Base-by-base conservation (phyloP, 1,140 invertebrate species). In the Sipha flava region DNA sequence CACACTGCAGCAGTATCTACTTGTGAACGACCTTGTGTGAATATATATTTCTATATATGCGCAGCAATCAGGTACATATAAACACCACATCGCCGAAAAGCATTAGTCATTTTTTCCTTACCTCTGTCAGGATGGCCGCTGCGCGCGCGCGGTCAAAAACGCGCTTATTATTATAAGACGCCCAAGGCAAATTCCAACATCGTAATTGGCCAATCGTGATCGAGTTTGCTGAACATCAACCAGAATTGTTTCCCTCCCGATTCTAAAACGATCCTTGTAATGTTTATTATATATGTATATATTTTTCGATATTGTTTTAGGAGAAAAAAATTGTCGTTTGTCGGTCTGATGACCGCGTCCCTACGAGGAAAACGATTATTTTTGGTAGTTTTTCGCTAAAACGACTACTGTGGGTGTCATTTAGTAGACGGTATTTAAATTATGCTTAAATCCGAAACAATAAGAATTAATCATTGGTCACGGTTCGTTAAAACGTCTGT, bases 151-250 rank as follows among this genome's bases (percentile, higher is more conserved):
- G n/a, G 21, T 45, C 66, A 21, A 70, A 66, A 66, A 70, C 21
- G 18, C 49, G 37, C 34, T 66, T 66, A 43, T 75, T 75, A 52
- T 54, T 75, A 72, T 45, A 23, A 34, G n/a, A 37, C 37, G 52
- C 73, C 73, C 34, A 9, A 43, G 73, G 73, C 52, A 23, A 77
- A 77, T 77, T 77, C 73, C 73, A 23, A n/a, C 54, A 75, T 12
- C 37, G 52, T 77, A 77, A 77, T 77, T 77, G 73, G 73, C 52
- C 72, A 59, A 43, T 59, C 73, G 52, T 43, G 52, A 77, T 77
- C 73, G 73, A 59, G 73, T 77, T 77, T 57, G 52, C 73, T 9
- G 37, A 77, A 77, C 23, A 31, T 47, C 49, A n/a, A 52, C 34
- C 7, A 31, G 6, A n/a, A 49, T 31, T 6, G 34, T 31, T 73